Base-by-base conservation (phyloP, 2,888 invertebrate species). In the Leptinotarsa tumamoca region DNA sequence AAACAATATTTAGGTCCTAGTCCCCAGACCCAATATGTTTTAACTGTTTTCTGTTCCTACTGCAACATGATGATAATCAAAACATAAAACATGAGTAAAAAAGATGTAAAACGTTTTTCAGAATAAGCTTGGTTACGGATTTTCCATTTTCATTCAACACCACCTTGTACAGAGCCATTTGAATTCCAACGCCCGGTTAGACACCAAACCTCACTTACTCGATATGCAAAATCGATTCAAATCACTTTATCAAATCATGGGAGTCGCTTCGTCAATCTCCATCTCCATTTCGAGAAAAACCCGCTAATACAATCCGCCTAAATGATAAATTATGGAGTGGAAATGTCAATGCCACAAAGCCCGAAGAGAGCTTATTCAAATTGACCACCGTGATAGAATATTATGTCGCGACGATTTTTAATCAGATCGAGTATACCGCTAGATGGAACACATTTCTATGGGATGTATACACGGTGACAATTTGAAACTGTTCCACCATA, bases 301-400 rank as follows among this genome's bases (percentile, higher is more conserved):
- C 27, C 27, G 33, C 63, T 63, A 63, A 63, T 63, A 63, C 33
- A 63, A 63, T 63, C 63, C 63, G 63, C 63, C 63, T 63, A 63
- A 33, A 63, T 63, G 63, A 63, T 63, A 63, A 63, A 63, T 63
- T 43, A 63, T 63, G 63, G 63, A 63, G 33, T 33, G 33, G 43
- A 63, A 63, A 63, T 63, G 63, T 63, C 63, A 63, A 63, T 63
- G 63, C 63, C 63, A 52, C 43, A 43, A 54, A n/a, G 58, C 18
- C 21, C 23, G 58, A 58, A 23, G 21, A 58, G 58, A 58, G 51
- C 52, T 43, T 63, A 51, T 66, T 63, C 71, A 63, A 51, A 72
- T 72, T 67, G 67, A 27, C 71, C 71, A 72, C 67, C 71, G 61
- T 51, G 63, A 33, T 63, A 52, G 18, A 63, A 66, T 71, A 72